These are phyloP conservation scores for Heliornis fulica DNA, from an alignment of 2,113 vertebrate species.

Conservation along the genomic window DNA sequence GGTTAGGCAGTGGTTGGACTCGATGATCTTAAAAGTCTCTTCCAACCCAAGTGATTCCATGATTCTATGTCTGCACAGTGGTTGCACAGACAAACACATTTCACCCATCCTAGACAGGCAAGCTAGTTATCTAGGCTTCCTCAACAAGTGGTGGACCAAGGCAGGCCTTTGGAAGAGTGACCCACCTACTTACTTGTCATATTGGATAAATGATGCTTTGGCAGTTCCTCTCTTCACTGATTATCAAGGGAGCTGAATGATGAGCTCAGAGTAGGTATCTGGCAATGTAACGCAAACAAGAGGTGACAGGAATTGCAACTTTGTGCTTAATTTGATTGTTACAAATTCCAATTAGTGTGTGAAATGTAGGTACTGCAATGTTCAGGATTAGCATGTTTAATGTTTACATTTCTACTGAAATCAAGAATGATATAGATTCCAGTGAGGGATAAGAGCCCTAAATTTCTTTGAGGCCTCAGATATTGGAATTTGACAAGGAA, in stretches of 20 bases:
- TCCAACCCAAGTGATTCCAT: too few species aligned
- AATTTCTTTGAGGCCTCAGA: slow-evolving; percentile 7
- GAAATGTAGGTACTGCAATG: slow-evolving; percentile 4
- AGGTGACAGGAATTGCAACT: slow-evolving; percentile 38
- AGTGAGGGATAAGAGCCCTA: background rate
- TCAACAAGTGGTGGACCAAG: background rate
- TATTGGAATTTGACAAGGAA: slow-evolving; percentile 34
- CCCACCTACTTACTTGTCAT: background rate
- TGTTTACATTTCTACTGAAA: slow-evolving; percentile 4
- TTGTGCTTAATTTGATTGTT: slow-evolving; percentile 8
- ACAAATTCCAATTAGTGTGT: slow-evolving; percentile 21
- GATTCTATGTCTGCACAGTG: too few species aligned
- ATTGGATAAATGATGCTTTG: background rate
- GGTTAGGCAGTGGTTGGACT: too few species aligned
- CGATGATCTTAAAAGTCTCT: too few species aligned
- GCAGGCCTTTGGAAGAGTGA: background rate
- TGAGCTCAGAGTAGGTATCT: background rate
- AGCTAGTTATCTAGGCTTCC: background rate
- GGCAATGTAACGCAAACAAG: slow-evolving; percentile 43
- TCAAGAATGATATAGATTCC: background rate
- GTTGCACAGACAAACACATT: background rate
- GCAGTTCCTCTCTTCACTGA: slow-evolving; percentile 2
- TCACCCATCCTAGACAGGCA: background rate
- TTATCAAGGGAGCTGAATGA: slow-evolving; percentile 8
- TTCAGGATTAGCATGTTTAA: slow-evolving; percentile 6